Base-by-base conservation (phyloP, 2,888 invertebrate genomes). In the Apamea crenata region DNA sequence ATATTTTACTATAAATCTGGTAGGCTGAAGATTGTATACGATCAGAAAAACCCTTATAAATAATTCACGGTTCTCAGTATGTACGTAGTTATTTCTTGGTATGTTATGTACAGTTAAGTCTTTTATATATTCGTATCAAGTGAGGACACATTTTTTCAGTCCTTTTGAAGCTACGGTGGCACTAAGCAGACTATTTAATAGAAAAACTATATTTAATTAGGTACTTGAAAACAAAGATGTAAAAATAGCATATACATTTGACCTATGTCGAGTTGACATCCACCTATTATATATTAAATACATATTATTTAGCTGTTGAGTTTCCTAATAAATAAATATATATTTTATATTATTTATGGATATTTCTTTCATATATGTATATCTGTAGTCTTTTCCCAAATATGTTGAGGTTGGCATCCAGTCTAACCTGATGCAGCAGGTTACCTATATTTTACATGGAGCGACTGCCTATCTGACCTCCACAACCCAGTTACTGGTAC, bases 41-140 rank as follows among this genome's bases (percentile, higher is more conserved):
- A 56, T 68, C n/a, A n/a, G n/a, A 56, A 80, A 53, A 53, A n/a
- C 36, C 10, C 6, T 65, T 18, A 82, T 74, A 81, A 50, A 82
- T 75, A 50, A 74, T 75, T 81, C 63, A 81, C 21, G n/a, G 36
- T 40, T 36, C 1, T n/a, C 25, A 16, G n/a, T n/a, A 69, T 69
- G 32, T 21, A 53, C 14, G 36, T 47, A 59, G 47, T 36, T 67
- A 47, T 36, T 66, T 59, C 6, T 56, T 59, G n/a, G 18, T 36
- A 59, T 5, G 12, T 29, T 61, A 29, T 29, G 14, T 61, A 29
- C 29, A 16, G 29, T 61, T 1, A n/a, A 61, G n/a, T 29, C n/a
- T 29, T 61, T 29, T 61, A 61, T 10, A 56, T n/a, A 50, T 56
- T 56, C 25, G 4, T 50, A 50, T 6, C 50, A 50, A 56, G 25